Evolutionary conservation across 2,888 invertebrate species (phyloP).

Genomic region (Pecten maximus): DNA sequence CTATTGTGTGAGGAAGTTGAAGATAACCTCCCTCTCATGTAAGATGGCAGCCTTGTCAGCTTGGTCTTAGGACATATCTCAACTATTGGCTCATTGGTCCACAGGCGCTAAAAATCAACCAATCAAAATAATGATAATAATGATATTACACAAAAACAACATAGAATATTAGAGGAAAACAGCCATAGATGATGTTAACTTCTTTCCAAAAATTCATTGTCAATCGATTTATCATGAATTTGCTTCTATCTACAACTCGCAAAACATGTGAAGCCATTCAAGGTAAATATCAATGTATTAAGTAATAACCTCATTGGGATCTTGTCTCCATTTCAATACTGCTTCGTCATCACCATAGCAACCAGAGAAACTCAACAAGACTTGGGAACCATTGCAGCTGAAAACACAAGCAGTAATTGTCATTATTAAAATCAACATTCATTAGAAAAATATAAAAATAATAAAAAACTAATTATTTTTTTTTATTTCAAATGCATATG

Average conservation of each 20-base stretch:
- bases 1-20: conserved; percentile 67
- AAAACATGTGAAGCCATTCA: background rate
- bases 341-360: conserved; percentile 84
- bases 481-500: too few species aligned
- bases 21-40: conserved; percentile 72
- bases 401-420: conserved; percentile 41
- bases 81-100: conserved; percentile 82
- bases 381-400: conserved; percentile 78
- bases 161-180: background rate
- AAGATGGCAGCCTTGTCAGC: conserved; percentile 76
- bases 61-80: conserved; percentile 81
- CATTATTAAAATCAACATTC: background rate
- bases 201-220: conserved; percentile 13
- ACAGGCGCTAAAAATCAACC: conserved; percentile 76
- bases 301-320: conserved; percentile 79
- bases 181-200: background rate
- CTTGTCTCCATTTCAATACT: conserved; percentile 83
- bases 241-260: background rate
- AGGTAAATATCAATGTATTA: background rate
- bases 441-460: background rate
- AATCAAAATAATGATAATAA: background rate
- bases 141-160: background rate
- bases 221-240: background rate
- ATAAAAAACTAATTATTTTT: background rate
- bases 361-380: conserved; percentile 83